A percentile compares a stretch with the other conserved stretches of the same genome.
Evolutionary conservation across 2,888 invertebrate species (phyloP).

Genomic region (Pterobdella sp.): DNA sequence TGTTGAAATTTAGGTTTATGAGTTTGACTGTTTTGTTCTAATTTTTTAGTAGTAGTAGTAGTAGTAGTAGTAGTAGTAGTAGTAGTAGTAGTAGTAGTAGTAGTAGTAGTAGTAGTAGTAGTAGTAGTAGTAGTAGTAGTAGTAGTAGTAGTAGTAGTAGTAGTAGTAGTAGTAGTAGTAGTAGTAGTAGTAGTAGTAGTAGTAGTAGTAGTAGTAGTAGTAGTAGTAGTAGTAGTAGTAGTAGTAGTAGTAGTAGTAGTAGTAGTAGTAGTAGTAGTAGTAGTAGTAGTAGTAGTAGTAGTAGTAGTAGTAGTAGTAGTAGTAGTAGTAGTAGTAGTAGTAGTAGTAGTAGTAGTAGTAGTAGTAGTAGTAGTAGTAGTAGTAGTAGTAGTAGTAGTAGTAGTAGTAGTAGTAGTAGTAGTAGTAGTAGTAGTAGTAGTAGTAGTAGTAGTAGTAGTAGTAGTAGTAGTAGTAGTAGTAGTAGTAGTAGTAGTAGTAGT

Average conservation of each 20-base stretch:
- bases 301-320: constrained; percentile 17
- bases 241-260: constrained; percentile 15
- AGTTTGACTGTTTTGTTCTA: too few relatives aligned
- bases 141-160: not conserved
- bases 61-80: constrained; percentile 3
- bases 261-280: constrained; percentile 14
- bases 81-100: constrained; percentile 3
- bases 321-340: constrained; percentile 1
- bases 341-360: constrained; percentile 11
- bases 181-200: not conserved
- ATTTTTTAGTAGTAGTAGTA: not conserved
- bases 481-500: constrained; percentile 20
- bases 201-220: constrained; percentile 3
- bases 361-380: constrained; percentile 19
- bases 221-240: constrained; percentile 2
- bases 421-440: constrained; percentile 11
- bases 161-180: not conserved
- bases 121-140: not conserved
- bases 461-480: constrained; percentile 21
- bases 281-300: constrained; percentile 19
- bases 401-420: constrained; percentile 21
- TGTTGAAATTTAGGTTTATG: too few relatives aligned
- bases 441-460: constrained; percentile 15
- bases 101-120: constrained; percentile 2
- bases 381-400: constrained; percentile 21